These are phyloP conservation scores for Tetrax tetrax DNA, from an alignment of 2,113 vertebrate species.

Conservation along the genomic window DNA sequence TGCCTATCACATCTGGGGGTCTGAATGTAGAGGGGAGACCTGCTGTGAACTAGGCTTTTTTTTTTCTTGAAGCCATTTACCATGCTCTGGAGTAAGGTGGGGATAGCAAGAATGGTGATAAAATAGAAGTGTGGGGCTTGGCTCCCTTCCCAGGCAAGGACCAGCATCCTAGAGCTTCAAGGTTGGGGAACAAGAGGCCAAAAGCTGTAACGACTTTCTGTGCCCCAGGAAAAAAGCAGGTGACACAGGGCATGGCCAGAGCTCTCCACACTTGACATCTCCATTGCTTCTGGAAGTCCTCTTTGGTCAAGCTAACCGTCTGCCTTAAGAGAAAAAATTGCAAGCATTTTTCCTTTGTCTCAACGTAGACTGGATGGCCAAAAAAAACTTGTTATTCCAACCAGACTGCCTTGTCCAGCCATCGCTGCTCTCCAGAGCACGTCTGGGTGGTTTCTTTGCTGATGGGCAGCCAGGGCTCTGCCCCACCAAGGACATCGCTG, in stretches of 20 bases:
- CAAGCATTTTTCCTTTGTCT: not conserved
- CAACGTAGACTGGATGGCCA: not conserved
- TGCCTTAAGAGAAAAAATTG: not conserved
- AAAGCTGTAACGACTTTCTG: not conserved
- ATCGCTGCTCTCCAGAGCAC: rapidly evolving
- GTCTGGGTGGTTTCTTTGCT: not conserved
- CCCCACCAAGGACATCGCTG: not conserved
- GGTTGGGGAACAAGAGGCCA: not conserved
- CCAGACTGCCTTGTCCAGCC: not conserved
- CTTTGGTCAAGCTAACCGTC: not conserved
- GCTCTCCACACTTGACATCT: not conserved
- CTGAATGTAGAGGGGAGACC: not conserved
- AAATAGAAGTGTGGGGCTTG: not conserved
- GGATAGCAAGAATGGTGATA: not conserved
- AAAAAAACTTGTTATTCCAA: not conserved
- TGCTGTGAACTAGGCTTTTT: not conserved
- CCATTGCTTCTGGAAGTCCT: not conserved
- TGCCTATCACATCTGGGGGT: too few relatives aligned
- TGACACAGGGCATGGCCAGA: not conserved
- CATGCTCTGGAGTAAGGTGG: not conserved
- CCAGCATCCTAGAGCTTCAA: not conserved
- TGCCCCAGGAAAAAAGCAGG: not conserved
- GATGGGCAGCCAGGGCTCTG: not conserved
- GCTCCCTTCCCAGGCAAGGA: not conserved
- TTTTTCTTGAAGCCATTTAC: not conserved